Percentiles rank a stretch among this genome's conserved stretches.
Evolutionary conservation across 1,140 invertebrate genomes (phyloP).

Genomic region (Chrysomallon squamiferum): DNA sequence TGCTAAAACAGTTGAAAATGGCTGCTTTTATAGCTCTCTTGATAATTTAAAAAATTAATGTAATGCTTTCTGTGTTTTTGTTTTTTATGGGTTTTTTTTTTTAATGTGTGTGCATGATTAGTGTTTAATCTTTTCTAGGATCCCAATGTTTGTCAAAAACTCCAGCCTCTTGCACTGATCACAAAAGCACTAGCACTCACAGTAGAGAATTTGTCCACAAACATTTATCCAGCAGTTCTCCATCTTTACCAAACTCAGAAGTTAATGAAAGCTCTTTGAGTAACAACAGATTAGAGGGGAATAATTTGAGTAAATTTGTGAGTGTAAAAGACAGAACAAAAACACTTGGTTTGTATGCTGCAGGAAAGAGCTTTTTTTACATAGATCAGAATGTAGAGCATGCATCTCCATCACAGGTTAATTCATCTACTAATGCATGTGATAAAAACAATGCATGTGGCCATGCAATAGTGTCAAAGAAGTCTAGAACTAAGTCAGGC

Average conservation of each 20-base stretch:
- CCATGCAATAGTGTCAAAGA: no score
- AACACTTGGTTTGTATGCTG: constrained; percentile 5
- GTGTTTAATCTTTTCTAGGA: not conserved
- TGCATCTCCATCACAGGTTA: not conserved
- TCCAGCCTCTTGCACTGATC: not conserved
- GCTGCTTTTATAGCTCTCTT: no score
- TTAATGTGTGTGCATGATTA: no score
- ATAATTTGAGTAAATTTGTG: not conserved
- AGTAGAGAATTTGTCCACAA: not conserved
- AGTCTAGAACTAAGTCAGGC: no score
- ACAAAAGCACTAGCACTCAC: not conserved
- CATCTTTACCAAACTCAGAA: no score
- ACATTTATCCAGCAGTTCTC: not conserved
- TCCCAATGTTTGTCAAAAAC: not conserved
- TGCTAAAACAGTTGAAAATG: no score
- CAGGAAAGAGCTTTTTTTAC: not conserved
- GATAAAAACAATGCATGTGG: no score
- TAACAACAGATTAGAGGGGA: not conserved
- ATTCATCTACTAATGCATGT: not conserved
- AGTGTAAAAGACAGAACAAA: not conserved
- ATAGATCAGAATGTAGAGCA: not conserved
- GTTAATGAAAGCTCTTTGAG: no score
- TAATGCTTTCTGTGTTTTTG: no score
- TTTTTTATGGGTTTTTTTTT: no score
- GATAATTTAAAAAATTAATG: no score